Evolutionary conservation across 2,888 invertebrate species (phyloP), one percentile per base, ranked within the genome.

Genomic region (Drosophila infuscata): DNA sequence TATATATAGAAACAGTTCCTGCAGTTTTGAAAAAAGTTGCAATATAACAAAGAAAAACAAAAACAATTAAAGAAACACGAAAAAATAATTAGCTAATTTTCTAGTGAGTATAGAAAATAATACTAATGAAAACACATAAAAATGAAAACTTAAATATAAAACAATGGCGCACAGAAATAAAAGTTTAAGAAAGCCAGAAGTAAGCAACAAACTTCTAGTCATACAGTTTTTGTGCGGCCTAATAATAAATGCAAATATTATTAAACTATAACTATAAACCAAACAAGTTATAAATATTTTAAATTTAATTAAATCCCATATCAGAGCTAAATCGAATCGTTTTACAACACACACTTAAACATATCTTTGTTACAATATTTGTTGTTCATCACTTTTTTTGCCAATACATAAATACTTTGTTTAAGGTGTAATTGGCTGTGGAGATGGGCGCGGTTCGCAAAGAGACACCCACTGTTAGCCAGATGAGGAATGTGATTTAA

Each of bases 1-100:
- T 70, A 73, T 73, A 72, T 70, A 74, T 71, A 82, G 79, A 85
- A 70, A 68, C 74, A 88, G 87, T 88, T 88, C 87, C 89, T 88
- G 89, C 87, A 89, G 85, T 87, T 83, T 81, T 83, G 70, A 87
- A 75, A 74, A 76, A 81, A 84, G 79, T 82, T 83, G 82, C 87
- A 84, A 81, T 74, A 70, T 70, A 59, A 80, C 54, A 69, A 69
- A 65, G 60, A 74, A 71, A 70, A 70, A 75, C 65, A 56, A 43
- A 59, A 43, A 72, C 15, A 53, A 76, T 71, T 61, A 30, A 41
- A 49, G 64, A 32, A 43, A 51, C 32, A 49, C 20, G 36, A 38
- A 58, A 52, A 46, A 67, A 30, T 6, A 56, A 38, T n/a, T 74
- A 76, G 72, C 69, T 75, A 71, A 78, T 78, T 74, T 75, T 78